Base-by-base conservation (phyloP, 2,113 vertebrate species). In the Gadus macrocephalus region DNA sequence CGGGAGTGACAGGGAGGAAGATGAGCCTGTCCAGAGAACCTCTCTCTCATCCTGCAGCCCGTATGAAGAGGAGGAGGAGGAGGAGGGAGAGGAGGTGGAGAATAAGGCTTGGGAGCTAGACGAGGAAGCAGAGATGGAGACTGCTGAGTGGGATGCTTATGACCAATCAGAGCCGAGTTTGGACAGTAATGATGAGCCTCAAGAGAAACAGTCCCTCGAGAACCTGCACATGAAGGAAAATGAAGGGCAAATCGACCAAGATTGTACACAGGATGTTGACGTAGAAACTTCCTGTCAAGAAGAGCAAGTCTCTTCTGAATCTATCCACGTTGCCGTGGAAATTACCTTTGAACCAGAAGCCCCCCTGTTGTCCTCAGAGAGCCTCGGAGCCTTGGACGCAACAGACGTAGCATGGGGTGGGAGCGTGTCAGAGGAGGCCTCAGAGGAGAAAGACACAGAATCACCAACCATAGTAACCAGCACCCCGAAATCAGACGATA, bases 121-220 rank as follows among this genome's bases (percentile, higher is more conserved):
- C 42, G 69, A 76, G 28, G 81, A 80, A 53, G 82, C 82, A 64
- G 78, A 84, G 66, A 71, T 76, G 3, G 86, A 68, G 68, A 81
- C 82, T 19, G 84, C 82, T 19, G 84, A 86, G 77, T 83, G 80
- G 79, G 85, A 83, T 66, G 66, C 73, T 31, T 86, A 59, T 72
- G 87, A 90, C 22, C 78, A 84, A 71, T 85, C 78, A 78, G 82
- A 88, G 73, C 78, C 79, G 19, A 82, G 80, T 78, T 80, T 79
- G 77, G 84, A 90, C 38, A 62, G 64, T 22, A 74, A 42, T 14
- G 79, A 85, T 70, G 83, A 67, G 59, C 71, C 70, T 68, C 58
- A 78, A 19, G 38, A 56, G 59, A 78, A 89, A 38, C 75, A 58
- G 1, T 86, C 83, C 74, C 83, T 28, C 2, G 87, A 77, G 80